phyloP scores from a whole-genome alignment of 1,140 invertebrate species.

The Helicorthomorpha holstii region DNA sequence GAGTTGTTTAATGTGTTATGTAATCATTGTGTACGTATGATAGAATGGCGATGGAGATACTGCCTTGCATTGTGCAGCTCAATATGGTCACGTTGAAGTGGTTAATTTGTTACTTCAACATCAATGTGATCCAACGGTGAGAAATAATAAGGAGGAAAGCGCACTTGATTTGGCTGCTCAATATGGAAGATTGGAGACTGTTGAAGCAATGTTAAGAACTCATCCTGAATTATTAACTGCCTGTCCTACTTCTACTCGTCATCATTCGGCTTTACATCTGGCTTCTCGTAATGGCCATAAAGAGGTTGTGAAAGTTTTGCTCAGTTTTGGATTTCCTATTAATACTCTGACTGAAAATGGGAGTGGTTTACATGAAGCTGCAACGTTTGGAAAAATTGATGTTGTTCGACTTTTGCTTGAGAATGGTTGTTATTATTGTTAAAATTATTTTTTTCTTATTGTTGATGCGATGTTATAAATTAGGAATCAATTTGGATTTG shows the following conservation, averaged over 20 bases:
- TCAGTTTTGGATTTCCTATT: conserved; percentile 71
- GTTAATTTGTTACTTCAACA: conserved; percentile 61
- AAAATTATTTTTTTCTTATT: not conserved
- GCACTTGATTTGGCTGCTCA: conserved; percentile 86
- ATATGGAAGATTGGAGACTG: conserved; percentile 59
- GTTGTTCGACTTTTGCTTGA: conserved; percentile 69
- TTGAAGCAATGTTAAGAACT: conserved; percentile 62
- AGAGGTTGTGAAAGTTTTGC: conserved; percentile 64
- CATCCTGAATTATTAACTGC: conserved; percentile 44
- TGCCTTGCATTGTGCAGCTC: conserved; percentile 79
- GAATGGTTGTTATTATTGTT: conserved; percentile 18
- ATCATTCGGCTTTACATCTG: conserved; percentile 79
- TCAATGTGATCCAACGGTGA: conserved; percentile 73
- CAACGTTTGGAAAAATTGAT: conserved; percentile 79
- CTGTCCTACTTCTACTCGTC: conserved; percentile 37
- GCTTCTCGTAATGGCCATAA: conserved; percentile 86
- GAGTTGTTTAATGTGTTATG: not conserved
- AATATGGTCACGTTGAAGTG: conserved; percentile 84
- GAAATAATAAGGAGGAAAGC: conserved; percentile 75
- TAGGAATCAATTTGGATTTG: conserved; percentile 62
- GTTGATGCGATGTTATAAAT: conserved; percentile 12
- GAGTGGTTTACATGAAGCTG: conserved; percentile 86
- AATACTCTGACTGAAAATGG: conserved; percentile 74
- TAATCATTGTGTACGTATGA: conserved; percentile 21
- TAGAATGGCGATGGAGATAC: conserved; percentile 88